Evolutionary conservation across 1,140 invertebrate genomes (phyloP).

Genomic region (Oncopodura yosiiana): DNA sequence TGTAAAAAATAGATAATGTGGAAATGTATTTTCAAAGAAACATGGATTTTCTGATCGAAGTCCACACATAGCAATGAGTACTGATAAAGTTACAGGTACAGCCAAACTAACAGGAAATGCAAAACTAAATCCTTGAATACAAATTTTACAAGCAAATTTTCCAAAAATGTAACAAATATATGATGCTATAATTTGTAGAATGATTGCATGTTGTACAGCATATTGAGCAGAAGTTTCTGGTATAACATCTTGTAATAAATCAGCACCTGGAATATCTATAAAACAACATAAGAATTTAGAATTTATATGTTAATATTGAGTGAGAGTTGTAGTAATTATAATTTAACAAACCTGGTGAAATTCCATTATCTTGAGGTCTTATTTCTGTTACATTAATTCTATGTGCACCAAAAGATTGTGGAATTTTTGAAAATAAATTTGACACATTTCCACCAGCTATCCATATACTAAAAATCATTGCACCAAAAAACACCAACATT

Average conservation of each 20-base stretch:
- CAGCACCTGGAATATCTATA: constrained; percentile 30
- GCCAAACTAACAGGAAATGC: constrained; percentile 87
- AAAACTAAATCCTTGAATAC: constrained; percentile 92
- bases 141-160: constrained; percentile 92
- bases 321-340: background rate
- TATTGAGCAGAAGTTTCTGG: constrained; percentile 18
- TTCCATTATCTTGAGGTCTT: background rate
- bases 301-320: background rate
- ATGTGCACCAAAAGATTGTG: constrained; percentile 62
- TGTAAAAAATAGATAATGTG: constrained; percentile 81
- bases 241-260: constrained; percentile 33
- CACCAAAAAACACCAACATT: constrained; percentile 65
- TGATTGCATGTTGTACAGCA: constrained; percentile 51
- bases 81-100: constrained; percentile 76
- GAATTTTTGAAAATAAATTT: constrained; percentile 66
- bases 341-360: background rate
- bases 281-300: background rate
- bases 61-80: constrained; percentile 80
- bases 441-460: constrained; percentile 63
- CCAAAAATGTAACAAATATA: constrained; percentile 85
- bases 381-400: constrained; percentile 68
- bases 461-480: constrained; percentile 59
- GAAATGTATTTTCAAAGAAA: constrained; percentile 72
- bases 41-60: constrained; percentile 74
- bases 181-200: constrained; percentile 70